Conservation (phyloP, 64 coral and sea anemone genomes). For the Porites australiensis region DNA sequence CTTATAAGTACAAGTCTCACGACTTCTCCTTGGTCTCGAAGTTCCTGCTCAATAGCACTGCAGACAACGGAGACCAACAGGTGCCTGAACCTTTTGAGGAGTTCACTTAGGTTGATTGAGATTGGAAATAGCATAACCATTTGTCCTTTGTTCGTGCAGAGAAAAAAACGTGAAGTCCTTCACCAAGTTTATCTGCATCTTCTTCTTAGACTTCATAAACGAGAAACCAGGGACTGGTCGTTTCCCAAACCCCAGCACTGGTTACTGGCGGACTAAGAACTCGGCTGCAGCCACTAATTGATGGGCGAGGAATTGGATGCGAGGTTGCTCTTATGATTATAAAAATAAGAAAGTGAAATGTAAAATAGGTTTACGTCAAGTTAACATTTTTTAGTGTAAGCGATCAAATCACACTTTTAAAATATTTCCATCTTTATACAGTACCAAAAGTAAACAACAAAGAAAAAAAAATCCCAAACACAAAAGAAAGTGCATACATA, state of each 20-base stretch:
- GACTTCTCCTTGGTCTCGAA: constrained; percentile 46
- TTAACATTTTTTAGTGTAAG: no score
- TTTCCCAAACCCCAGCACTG: not conserved
- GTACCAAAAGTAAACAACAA: no score
- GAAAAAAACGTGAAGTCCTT: constrained; percentile 28
- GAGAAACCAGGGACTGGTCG: constrained; percentile 25
- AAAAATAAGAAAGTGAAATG: no score
- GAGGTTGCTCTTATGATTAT: no score
- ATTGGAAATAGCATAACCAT: constrained; percentile 38
- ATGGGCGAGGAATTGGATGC: no score
- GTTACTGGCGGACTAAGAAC: no score
- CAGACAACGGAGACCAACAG: constrained; percentile 26
- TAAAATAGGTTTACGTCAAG: no score
- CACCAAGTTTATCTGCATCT: not conserved
- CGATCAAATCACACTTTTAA: no score
- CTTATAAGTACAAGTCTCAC: constrained; percentile 36
- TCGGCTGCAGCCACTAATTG: no score
- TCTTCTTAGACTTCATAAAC: constrained; percentile 20
- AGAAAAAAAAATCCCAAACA: no score
- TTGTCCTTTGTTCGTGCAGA: constrained; percentile 1
- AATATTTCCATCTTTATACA: no score
- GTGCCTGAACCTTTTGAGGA: constrained; percentile 16
- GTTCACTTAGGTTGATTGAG: constrained; percentile 37
- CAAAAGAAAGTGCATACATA: no score
- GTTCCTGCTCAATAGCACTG: constrained; percentile 42